Base-by-base conservation (phyloP, 2,113 vertebrate species). In the Sinosuthora webbiana region DNA sequence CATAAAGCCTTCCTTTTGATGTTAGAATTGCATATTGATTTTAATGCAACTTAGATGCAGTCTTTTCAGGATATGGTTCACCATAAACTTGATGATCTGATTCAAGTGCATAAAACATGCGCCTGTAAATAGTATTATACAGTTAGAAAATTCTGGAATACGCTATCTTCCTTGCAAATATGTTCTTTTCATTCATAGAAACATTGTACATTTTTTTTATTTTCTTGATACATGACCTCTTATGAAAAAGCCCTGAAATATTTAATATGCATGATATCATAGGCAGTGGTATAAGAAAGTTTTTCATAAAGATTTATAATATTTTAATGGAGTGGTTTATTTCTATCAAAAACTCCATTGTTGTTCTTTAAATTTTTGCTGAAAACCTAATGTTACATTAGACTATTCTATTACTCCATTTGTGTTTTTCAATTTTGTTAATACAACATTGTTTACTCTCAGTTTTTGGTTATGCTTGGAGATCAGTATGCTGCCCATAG, bases 1-100 rank as follows among this genome's bases (percentile, higher is more conserved):
- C 42, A 70, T 59, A 86, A 94, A 94, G 0, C 22, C 42, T 93
- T 94, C 68, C 23, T 93, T 89, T 88, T 50, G 24, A 83, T 78
- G 67, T 88, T 69, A 69, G 70, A 78, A 88, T 82, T 91, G 27
- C 22, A 50, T 94, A 95, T 94, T 94, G 90, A 94, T 91, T 94
- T 87, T 70, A 93, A 83, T 53, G 24, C 53, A 78, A 52, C 60
- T 80, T 91, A 83, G 70, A 77, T 64, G 31, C 7, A 68, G 10
- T 73, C 23, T 87, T 80, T 83, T 93, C 64, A 85, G 67, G 10
- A 56, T 93, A 64, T 78, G 10, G 50, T 94, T 94, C 92, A 87
- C 44, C 19, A 45, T 89, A 93, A 89, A 35, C 71, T 78, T 87
- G 18, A 56, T 83, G 24, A 56, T 65, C 33, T 73, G 24, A 31